A percentile compares a stretch with the other conserved stretches of the same genome.
Conservation (phyloP, 2,113 vertebrate species). For the Casuarius casuarius region DNA sequence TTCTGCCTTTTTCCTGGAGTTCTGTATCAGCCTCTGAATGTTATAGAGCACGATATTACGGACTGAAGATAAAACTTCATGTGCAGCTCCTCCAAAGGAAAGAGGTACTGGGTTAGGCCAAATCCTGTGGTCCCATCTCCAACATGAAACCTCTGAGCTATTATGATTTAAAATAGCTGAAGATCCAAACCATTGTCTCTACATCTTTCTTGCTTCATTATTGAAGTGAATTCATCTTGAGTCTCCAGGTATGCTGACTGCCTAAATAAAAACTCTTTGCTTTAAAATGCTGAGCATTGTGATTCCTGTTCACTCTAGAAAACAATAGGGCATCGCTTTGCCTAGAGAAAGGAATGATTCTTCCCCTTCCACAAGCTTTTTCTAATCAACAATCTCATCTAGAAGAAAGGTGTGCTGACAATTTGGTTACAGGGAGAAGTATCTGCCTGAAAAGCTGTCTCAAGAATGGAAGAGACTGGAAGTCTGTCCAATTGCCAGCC, state of each 20-base stretch:
- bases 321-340: not conserved
- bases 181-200: not conserved
- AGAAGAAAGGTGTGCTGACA: not conserved
- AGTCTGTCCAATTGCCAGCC: not conserved
- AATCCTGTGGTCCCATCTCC: not conserved
- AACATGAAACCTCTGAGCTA: not conserved
- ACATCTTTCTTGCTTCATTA: not conserved
- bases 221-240: not conserved
- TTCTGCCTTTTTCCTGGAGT: not conserved
- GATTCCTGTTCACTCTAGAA: not conserved
- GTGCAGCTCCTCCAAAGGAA: not conserved
- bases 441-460: not conserved
- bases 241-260: not conserved
- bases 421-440: not conserved
- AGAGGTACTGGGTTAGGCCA: not conserved
- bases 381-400: not conserved
- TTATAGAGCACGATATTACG: not conserved
- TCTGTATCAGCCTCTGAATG: not conserved
- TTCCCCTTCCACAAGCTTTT: not conserved
- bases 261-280: not conserved
- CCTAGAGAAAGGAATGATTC: not conserved
- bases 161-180: fast-evolving
- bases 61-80: not conserved
- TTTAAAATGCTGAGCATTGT: not conserved
- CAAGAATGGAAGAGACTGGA: not conserved